Percentiles rank a stretch among this genome's conserved stretches.
Conservation (phyloP, 2,797 vertebrate species). For the Channallabes apus region DNA sequence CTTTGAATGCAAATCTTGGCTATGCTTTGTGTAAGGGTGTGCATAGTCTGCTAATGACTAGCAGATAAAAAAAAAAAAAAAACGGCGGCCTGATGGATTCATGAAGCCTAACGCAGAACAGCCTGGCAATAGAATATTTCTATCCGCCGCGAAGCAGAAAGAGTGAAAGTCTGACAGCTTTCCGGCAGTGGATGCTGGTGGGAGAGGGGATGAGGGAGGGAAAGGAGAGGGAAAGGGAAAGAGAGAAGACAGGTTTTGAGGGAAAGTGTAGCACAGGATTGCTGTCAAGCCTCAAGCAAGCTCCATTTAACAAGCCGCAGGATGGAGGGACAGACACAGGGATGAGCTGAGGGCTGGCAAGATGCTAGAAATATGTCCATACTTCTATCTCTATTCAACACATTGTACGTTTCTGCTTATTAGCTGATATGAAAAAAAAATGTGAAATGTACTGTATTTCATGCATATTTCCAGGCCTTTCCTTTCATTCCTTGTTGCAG, state of each 20-base stretch:
- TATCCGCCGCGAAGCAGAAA: slow-evolving; percentile 78
- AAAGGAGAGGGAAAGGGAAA: slow-evolving; percentile 42
- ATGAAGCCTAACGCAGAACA: slow-evolving; percentile 58
- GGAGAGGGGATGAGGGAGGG: slow-evolving; percentile 58
- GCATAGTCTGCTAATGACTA: slow-evolving; percentile 75
- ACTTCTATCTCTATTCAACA: slow-evolving; percentile 23
- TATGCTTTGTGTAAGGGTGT: slow-evolving; percentile 59
- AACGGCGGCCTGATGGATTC: slow-evolving; percentile 64
- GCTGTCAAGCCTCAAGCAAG: slow-evolving; percentile 78
- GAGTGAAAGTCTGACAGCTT: slow-evolving; percentile 76
- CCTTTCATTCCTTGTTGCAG: neutral
- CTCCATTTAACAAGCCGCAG: slow-evolving; percentile 78
- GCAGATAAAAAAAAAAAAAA: slow-evolving; percentile 43
- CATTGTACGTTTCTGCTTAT: slow-evolving; percentile 10
- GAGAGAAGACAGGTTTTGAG: slow-evolving; percentile 71
- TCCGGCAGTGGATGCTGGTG: slow-evolving; percentile 72
- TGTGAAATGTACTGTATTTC: neutral
- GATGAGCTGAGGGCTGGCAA: slow-evolving; percentile 9
- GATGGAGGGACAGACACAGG: slow-evolving; percentile 54
- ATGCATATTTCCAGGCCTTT: neutral
- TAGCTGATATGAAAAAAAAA: neutral
- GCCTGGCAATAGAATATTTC: slow-evolving; percentile 72
- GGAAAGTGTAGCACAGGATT: slow-evolving; percentile 75
- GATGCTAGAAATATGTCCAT: slow-evolving; percentile 1
- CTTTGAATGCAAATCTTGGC: slow-evolving; percentile 56